Base-by-base conservation (phyloP, 92 coral and sea anemone genomes). In the Epizoanthus fatuus region DNA sequence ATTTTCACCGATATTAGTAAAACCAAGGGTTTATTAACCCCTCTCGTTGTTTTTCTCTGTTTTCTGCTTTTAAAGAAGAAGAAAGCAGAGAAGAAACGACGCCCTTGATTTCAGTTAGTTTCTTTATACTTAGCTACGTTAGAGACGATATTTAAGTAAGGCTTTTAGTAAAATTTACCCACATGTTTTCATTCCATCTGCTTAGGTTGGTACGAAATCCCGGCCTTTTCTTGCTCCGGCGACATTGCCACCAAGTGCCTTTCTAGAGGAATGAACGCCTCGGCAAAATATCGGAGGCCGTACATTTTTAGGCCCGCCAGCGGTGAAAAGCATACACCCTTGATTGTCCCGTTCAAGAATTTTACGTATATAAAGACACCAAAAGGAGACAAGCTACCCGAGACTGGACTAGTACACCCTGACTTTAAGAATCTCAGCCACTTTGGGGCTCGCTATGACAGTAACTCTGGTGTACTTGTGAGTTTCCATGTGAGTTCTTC, bases 331-430 rank as follows among this genome's bases (percentile, higher is more conserved):
- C 2, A 49, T 10, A 49, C 53, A 11, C 79, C 79, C 22, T 35
- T 73, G 15, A 73, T 72, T 19, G 79, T 72, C 32, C 79, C 79
- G 17, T 72, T 72, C 79, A 12, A 52, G 79, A 22, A 0, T 20
- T 72, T 72, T 3, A 72, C 45, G 0, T 52, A 25, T 19, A 52
- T 72, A 49, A 22, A 72, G 19, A 72, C 62, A 32, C 4, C 59
- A 29, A 47, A 0, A 14, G 79, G 79, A 22, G 62, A 72, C 39
- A 10, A 13, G 19, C 10, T 73, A 8, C 79, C 79, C 25, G 63
- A 73, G 63, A 73, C 25, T 7, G 79, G 79, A 51, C 32, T 52
- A 25, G 79, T 73, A 14, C 79, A 73, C 63, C 79, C 63, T 4
- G 19, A 73, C 4, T 73, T 73, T 22, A 14, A 52, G 13, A 73